Conservation (phyloP, 2,113 vertebrate genomes). For the Talpa occidentalis region DNA sequence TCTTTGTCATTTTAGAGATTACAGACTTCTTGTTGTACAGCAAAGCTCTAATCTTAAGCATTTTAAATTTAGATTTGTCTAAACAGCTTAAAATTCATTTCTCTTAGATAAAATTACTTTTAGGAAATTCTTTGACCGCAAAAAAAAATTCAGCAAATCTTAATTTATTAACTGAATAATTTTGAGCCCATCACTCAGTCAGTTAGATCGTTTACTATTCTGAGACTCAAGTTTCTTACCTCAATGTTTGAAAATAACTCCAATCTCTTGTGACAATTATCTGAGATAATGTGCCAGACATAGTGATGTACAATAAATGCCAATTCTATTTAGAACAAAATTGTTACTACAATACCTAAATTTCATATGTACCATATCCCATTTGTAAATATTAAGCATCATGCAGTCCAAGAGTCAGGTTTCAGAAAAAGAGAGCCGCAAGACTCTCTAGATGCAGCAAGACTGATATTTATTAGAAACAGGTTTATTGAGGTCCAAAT, state of each 20-base stretch:
- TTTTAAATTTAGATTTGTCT: slow-evolving; percentile 2
- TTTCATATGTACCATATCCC: slow-evolving; percentile 50
- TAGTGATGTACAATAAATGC: slow-evolving; percentile 43
- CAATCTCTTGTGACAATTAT: background rate
- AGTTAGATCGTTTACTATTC: background rate
- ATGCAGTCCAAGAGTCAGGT: slow-evolving; percentile 49
- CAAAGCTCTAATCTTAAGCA: background rate
- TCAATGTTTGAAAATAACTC: slow-evolving; percentile 30
- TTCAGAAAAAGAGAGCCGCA: slow-evolving; percentile 59
- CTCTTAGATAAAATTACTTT: slow-evolving; percentile 8
- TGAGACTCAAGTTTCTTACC: slow-evolving; percentile 47
- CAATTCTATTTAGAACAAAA: slow-evolving; percentile 53
- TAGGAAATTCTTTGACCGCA: slow-evolving; percentile 50
- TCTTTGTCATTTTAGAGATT: background rate
- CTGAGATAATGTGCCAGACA: slow-evolving; percentile 19
- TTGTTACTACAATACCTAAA: background rate
- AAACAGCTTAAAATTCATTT: slow-evolving; percentile 20
- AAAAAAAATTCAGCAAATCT: slow-evolving; percentile 52
- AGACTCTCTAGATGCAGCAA: slow-evolving; percentile 47
- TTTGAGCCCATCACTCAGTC: background rate
- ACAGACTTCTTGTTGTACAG: background rate
- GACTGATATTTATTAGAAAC: slow-evolving; percentile 77
- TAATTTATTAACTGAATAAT: slow-evolving; percentile 62
- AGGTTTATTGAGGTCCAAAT: slow-evolving; percentile 63
- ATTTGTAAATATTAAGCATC: slow-evolving; percentile 66